Evolutionary conservation across 2,888 invertebrate genomes (phyloP).

Genomic region (Melikaiella ostensackeni): DNA sequence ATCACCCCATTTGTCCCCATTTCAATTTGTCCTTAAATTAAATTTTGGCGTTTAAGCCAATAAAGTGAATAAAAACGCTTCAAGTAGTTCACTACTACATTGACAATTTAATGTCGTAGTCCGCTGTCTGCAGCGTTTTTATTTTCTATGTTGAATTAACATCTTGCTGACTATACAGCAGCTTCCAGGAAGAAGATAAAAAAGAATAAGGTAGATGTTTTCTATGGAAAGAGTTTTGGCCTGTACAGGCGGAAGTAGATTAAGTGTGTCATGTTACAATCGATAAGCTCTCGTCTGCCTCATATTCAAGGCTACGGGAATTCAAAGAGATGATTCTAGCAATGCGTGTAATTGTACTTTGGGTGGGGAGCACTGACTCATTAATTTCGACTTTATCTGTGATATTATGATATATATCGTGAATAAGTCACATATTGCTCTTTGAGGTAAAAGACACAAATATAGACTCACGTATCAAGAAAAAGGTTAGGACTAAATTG

Average conservation of each 20-base stretch:
- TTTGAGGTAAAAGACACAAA: neutral
- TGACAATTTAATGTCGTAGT: too few species aligned
- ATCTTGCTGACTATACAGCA: neutral
- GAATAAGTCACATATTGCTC: neutral
- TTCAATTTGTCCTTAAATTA: too few species aligned
- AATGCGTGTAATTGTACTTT: slow-evolving; percentile 28
- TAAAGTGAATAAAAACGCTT: too few species aligned
- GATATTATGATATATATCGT: neutral
- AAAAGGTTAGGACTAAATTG: too few species aligned
- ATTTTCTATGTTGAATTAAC: too few species aligned
- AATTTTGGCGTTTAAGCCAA: too few species aligned
- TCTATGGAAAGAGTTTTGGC: slow-evolving; percentile 7
- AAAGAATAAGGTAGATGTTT: neutral
- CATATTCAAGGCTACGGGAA: slow-evolving; percentile 26
- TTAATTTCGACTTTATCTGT: slow-evolving; percentile 26
- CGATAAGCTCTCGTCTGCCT: slow-evolving; percentile 48
- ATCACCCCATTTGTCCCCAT: too few species aligned
- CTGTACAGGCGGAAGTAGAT: slow-evolving; percentile 56
- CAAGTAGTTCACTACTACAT: too few species aligned
- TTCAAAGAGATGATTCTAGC: slow-evolving; percentile 20
- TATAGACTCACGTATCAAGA: too few species aligned
- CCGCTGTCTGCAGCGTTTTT: too few species aligned
- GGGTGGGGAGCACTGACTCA: neutral
- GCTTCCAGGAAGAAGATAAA: neutral
- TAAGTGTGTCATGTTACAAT: slow-evolving; percentile 48